A percentile compares a stretch with the other conserved stretches of the same genome.
Evolutionary conservation across 37 sponge, comb jelly and placozoan species (phyloP).

Genomic region (Amphimedon queenslandica): DNA sequence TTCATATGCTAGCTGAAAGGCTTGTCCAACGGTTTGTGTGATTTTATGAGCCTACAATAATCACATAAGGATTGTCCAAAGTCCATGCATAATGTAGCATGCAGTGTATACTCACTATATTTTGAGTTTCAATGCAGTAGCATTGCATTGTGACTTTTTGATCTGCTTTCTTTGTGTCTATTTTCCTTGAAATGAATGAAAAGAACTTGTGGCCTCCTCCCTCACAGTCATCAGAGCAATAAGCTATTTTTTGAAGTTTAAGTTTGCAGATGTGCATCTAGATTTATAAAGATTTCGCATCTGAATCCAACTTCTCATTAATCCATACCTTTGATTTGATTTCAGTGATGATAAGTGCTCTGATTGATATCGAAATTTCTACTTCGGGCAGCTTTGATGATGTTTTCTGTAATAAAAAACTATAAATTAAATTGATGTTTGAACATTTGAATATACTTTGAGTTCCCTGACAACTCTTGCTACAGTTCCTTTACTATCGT

Average conservation of each 20-base stretch:
- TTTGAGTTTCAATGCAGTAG: conserved; percentile 23
- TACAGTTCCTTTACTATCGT: background rate
- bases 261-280: conserved; percentile 1
- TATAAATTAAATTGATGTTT: background rate
- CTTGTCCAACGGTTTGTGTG: conserved; percentile 56
- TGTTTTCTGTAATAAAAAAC: background rate
- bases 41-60: conserved; percentile 44
- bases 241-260: conserved; percentile 35
- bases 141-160: too few species aligned
- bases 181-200: conserved; percentile 29
- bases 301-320: background rate
- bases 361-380: conserved; percentile 23
- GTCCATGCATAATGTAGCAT: background rate
- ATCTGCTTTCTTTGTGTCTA: background rate
- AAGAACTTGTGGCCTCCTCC: conserved; percentile 29
- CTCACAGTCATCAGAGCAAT: conserved; percentile 39
- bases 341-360: conserved; percentile 1
- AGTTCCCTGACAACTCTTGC: conserved; percentile 12
- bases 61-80: background rate
- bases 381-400: conserved; percentile 7
- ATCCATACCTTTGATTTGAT: conserved; percentile 12
- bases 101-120: background rate
- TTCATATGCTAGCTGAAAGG: conserved; percentile 62
- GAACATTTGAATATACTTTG: conserved; percentile 8
- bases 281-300: background rate